Base-by-base conservation (phyloP, 2,113 vertebrate species). In the Podocnemis expansa region DNA sequence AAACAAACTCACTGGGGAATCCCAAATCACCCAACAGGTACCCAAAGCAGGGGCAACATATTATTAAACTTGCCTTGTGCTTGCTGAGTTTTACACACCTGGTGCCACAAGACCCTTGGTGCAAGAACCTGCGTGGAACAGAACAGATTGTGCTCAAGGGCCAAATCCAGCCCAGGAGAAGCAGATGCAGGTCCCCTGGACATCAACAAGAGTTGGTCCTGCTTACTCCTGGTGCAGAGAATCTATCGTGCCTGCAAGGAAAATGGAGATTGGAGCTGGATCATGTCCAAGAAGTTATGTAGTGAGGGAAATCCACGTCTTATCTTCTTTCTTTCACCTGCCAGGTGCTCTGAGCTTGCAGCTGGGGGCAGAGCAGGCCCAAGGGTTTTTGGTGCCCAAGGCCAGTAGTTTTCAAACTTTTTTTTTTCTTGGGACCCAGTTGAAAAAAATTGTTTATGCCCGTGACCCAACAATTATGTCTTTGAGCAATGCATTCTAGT, bases 291-390 rank as follows among this genome's bases (percentile, higher is more conserved):
- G 31, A 12, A 29, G 55, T 16, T 87, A 31, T 24, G 78, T 31
- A 38, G 0, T 29, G 6, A 13, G 34, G 78, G 52, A n/a, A 24
- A 4, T 9, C 14, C 12, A 22, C 25, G 11, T 78, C 11, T 29
- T 4, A 80, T 25, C 43, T 11, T 76, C 24, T 55, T 2, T 63
- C 2, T 1, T 31, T 47, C 29, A 1, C 86, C 0, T 0, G n/a
- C 83, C 80, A 14, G 12, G 4, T 13, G 88, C 29, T 82, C n/a
- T 5, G 51, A 91, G 38, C 9, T 82, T 47, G 80, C 0, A 0
- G 34, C 22, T 31, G 91, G 79, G 51, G 25, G n/a, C 82, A n/a
- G n/a, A n/a, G n/a, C n/a, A n/a, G n/a, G n/a, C n/a, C n/a, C n/a
- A n/a, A n/a, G n/a, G n/a, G n/a, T n/a, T n/a, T n/a, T n/a, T n/a